Conservation (phyloP, 2,888 invertebrate species). For the Lasioglossum lativentre region DNA sequence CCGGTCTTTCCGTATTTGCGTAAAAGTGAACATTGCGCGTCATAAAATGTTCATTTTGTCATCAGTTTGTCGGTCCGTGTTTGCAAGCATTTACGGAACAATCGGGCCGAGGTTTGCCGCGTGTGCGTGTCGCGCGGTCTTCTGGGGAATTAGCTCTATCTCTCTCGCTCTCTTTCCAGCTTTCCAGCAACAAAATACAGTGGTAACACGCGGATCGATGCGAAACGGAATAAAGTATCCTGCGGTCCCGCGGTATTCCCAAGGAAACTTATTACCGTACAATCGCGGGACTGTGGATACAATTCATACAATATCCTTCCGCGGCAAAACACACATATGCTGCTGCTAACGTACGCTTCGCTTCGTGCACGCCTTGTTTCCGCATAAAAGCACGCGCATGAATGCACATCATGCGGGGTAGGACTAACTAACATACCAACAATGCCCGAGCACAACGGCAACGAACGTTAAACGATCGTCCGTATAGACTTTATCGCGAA, state of each 20-base stretch:
- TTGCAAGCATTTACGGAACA: slow-evolving; percentile 54
- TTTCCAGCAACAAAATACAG: slow-evolving; percentile 37
- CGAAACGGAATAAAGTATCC: slow-evolving; percentile 75
- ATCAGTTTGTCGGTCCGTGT: slow-evolving; percentile 51
- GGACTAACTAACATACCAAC: slow-evolving; percentile 56
- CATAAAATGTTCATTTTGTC: slow-evolving; percentile 53
- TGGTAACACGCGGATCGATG: slow-evolving; percentile 61
- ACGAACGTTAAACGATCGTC: slow-evolving; percentile 16
- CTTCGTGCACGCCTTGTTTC: slow-evolving; percentile 16
- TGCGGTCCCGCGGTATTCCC: slow-evolving; percentile 73
- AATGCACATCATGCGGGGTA: slow-evolving; percentile 20
- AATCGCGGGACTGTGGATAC: slow-evolving; percentile 61
- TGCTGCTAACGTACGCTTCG: slow-evolving; percentile 13
- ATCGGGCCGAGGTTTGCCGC: slow-evolving; percentile 36
- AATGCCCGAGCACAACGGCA: slow-evolving; percentile 8
- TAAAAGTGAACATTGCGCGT: neutral
- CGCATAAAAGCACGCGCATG: slow-evolving; percentile 34
- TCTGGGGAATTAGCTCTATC: slow-evolving; percentile 57
- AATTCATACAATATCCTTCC: slow-evolving; percentile 58
- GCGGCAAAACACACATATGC: slow-evolving; percentile 30
- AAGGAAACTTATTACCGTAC: slow-evolving; percentile 78
- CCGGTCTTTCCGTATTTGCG: neutral
- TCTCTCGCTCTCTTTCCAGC: neutral
- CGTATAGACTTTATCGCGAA: neutral
- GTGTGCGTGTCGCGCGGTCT: slow-evolving; percentile 40